These are phyloP conservation scores for Anas platyrhynchos DNA, from an alignment of 2,113 vertebrate genomes.

Conservation along the genomic window DNA sequence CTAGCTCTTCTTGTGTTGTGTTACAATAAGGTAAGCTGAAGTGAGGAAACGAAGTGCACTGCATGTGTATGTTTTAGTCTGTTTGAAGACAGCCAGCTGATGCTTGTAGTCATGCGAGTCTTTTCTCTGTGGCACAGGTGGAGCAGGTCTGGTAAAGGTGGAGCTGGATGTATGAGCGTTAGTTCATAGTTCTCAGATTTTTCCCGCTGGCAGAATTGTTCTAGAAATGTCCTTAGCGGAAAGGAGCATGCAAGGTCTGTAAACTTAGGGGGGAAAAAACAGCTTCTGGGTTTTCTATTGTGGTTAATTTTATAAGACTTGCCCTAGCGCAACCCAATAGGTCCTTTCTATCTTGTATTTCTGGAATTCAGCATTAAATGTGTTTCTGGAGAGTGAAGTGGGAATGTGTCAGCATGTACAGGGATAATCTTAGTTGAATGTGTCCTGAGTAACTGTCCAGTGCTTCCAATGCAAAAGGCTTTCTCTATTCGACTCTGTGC, in stretches of 20 bases:
- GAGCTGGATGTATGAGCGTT: background rate
- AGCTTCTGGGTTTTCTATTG: background rate
- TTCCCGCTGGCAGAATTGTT: background rate
- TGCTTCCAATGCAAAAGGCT: background rate
- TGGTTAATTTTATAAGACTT: background rate
- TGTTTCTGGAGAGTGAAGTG: background rate
- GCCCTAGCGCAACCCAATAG: background rate
- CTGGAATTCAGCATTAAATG: background rate
- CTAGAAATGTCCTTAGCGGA: background rate
- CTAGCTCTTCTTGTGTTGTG: too few relatives aligned
- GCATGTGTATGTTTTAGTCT: background rate
- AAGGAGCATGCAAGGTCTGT: background rate
- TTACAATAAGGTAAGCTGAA: background rate
- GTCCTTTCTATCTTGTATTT: background rate
- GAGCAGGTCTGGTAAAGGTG: too few relatives aligned
- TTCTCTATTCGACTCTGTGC: background rate
- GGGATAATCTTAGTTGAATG: background rate
- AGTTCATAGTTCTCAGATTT: background rate
- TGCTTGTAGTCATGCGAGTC: background rate
- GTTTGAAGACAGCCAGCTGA: background rate
- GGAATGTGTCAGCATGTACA: background rate
- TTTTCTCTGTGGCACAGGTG: background rate
- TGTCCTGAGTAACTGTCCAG: background rate
- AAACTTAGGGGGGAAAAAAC: background rate
- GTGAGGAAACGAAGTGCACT: background rate